phyloP scores from a whole-genome alignment of 2,888 invertebrate species.

The Nymphalis polychloros region DNA sequence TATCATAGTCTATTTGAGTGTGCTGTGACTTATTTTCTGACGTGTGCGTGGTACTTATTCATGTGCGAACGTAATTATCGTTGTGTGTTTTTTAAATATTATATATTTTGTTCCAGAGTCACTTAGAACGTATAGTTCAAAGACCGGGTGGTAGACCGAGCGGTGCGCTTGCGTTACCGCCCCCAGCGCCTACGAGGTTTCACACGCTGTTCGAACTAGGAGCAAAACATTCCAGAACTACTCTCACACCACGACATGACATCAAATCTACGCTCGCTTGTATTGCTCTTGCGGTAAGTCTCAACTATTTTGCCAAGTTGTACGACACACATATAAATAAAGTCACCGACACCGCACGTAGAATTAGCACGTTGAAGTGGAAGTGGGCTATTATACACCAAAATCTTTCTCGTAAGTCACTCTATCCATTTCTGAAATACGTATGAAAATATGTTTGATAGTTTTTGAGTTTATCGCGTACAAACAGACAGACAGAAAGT shows the following conservation, averaged over 20 bases:
- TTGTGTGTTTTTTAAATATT: not conserved
- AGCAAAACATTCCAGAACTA: constrained; percentile 81
- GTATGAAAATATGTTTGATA: no score
- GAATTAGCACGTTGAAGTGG: no score
- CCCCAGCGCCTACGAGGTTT: constrained; percentile 84
- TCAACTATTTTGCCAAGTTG: not conserved
- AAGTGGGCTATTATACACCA: no score
- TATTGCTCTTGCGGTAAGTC: constrained; percentile 85
- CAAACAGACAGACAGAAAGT: no score
- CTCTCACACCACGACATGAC: constrained; percentile 76
- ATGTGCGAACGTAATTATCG: no score
- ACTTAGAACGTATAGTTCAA: constrained; percentile 92
- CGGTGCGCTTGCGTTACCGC: constrained; percentile 63
- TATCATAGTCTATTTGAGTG: no score
- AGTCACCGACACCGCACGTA: no score
- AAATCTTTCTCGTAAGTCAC: no score
- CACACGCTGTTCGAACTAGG: constrained; percentile 93
- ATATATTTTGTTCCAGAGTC: constrained; percentile 83
- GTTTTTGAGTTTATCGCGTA: no score
- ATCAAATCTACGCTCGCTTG: constrained; percentile 88
- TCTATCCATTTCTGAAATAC: no score
- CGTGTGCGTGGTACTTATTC: no score
- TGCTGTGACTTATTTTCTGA: no score
- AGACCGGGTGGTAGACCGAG: constrained; percentile 84
- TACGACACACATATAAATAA: not conserved